phyloP scores from a whole-genome alignment of 2,888 invertebrate genomes.

The Conus canariensis region DNA sequence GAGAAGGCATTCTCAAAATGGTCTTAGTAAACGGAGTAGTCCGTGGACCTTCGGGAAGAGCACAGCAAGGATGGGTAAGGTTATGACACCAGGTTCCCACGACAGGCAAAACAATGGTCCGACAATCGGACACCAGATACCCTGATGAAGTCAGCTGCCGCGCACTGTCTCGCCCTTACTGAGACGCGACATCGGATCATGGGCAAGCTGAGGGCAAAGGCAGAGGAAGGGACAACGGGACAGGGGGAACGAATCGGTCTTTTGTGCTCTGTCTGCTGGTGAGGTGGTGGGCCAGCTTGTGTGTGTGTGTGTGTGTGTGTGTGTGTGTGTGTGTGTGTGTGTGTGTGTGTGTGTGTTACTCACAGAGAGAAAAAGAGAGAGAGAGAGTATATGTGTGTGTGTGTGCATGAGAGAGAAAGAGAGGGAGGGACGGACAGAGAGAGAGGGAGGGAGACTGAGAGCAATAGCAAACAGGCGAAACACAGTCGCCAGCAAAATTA shows the following conservation, averaged over 20 bases:
- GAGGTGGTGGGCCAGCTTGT: not conserved
- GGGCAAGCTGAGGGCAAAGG: not conserved
- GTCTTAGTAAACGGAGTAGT: not conserved
- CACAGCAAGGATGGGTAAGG: not conserved
- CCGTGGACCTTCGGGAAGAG: too few species aligned
- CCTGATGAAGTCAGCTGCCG: not conserved
- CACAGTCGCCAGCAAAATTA: too few species aligned
- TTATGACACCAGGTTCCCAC: not conserved
- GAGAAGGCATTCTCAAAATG: too few species aligned
- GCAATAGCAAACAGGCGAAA: not conserved
- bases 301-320: not conserved
- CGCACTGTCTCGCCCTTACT: not conserved
- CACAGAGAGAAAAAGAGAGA: not conserved
- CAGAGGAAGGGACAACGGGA: not conserved
- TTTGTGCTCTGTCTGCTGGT: not conserved
- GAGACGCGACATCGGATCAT: not conserved
- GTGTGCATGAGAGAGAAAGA: not conserved
- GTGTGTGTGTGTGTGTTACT: not conserved
- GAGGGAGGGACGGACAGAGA: not conserved
- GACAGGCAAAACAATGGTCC: not conserved
- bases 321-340: not conserved
- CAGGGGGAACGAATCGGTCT: not conserved
- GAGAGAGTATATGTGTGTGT: not conserved
- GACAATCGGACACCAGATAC: not conserved
- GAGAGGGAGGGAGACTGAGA: not conserved